phyloP scores from a whole-genome alignment of 2,113 vertebrate genomes.

The Scomber japonicus region DNA sequence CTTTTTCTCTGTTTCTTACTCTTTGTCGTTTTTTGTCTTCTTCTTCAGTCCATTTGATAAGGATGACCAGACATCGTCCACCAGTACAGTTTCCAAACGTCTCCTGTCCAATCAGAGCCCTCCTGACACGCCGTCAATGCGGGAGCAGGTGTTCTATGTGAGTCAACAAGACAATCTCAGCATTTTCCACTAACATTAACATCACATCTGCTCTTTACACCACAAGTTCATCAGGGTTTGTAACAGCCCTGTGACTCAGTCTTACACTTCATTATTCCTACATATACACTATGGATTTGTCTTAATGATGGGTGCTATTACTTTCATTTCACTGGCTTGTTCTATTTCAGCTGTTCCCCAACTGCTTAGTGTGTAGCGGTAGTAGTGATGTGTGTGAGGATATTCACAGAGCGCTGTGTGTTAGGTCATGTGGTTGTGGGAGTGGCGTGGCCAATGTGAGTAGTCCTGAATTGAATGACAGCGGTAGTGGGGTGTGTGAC shows the following conservation, averaged over 20 bases:
- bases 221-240: background rate
- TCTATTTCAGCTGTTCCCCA: constrained; percentile 81
- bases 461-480: constrained; percentile 47
- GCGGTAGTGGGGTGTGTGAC: constrained; percentile 58
- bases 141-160: constrained; percentile 99
- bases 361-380: constrained; percentile 77
- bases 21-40: background rate
- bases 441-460: constrained; percentile 42
- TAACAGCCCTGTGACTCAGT: background rate
- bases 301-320: constrained; percentile 48
- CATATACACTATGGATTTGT: constrained; percentile 25
- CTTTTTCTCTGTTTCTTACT: background rate
- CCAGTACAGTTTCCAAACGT: constrained; percentile 93
- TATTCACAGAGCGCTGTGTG: constrained; percentile 59
- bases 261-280: background rate
- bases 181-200: background rate
- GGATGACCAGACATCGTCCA: constrained; percentile 93
- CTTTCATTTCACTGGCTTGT: constrained; percentile 74
- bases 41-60: constrained; percentile 94
- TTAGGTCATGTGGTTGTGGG: constrained; percentile 54
- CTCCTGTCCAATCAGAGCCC: constrained; percentile 98
- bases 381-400: constrained; percentile 67
- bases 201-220: constrained; percentile 12
- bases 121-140: constrained; percentile 95
- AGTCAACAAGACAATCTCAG: constrained; percentile 76